Evolutionary conservation across 2,888 invertebrate species (phyloP), one percentile per base, ranked within the genome.

Genomic region (Macrosoma leucophasiata): DNA sequence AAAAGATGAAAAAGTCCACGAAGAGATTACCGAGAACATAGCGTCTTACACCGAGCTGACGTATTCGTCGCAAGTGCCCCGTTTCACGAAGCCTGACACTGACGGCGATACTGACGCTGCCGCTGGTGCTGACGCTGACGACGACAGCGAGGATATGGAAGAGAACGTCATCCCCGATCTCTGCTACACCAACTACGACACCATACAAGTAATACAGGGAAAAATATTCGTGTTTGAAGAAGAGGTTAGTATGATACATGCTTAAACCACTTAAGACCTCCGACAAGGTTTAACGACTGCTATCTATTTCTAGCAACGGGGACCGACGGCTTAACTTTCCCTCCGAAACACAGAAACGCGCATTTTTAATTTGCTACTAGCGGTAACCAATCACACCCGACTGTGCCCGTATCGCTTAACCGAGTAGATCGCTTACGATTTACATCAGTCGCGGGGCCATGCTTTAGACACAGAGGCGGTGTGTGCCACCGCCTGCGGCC

Each of bases 161-260:
- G 69, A 75, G 39, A 63, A 73, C 41, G 60, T 70, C 47, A 62
- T 84, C 22, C 89, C 89, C 0, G 86, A 91, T 61, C 86, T 91
- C 25, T 93, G 92, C 61, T 75, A 85, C 51, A 89, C 90, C 21
- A 75, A 84, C 55, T 90, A 89, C 58, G 90, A 92, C 67, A 88
- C 91, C n/a, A 81, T 91, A 15, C 86, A 90, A 22, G 84, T 86
- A 33, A 76, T 93, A 21, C 68, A 75, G 36, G 69, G 63, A 25
- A 73, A 72, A 51, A 71, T 84, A 23, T 79, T 58, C 45, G 79
- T 82, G 1, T 82, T 82, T 33, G 81, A 84, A 28, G 82, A 82
- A 33, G 81, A 84, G 75, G 82, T 81, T 29, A 26, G 35, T 11
- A 15, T 2, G n/a, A n/a, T n/a, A n/a, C 11, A 20, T n/a, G 12